Percentiles rank a stretch among this genome's conserved stretches.
Conservation (phyloP, 2,888 invertebrate genomes). For the Mycalesis mineus region DNA sequence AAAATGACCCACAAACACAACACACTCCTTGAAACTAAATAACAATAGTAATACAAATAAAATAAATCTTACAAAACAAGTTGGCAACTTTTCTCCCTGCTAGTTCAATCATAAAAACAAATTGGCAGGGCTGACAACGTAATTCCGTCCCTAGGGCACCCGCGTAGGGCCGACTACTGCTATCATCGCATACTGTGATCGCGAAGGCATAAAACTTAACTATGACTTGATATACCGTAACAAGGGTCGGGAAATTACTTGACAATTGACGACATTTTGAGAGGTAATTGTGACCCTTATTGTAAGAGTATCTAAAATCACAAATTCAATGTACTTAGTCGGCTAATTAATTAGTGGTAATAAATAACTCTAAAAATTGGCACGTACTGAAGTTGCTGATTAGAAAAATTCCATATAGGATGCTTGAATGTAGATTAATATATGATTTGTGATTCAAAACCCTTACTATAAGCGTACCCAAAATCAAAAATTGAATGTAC, state of each 20-base stretch:
- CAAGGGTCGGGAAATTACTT: constrained; percentile 42
- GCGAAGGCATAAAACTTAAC: constrained; percentile 41
- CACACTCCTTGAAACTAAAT: neutral
- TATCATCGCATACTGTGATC: constrained; percentile 16
- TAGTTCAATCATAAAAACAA: constrained; percentile 55
- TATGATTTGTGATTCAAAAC: too few relatives aligned
- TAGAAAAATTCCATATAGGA: neutral
- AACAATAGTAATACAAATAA: constrained; percentile 8
- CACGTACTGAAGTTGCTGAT: neutral
- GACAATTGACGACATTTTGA: constrained; percentile 29
- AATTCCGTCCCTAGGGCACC: constrained; percentile 56
- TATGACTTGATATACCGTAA: constrained; percentile 50
- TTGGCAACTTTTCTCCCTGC: constrained; percentile 22
- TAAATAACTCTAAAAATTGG: neutral
- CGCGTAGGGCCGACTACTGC: constrained; percentile 21
- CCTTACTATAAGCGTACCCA: too few relatives aligned
- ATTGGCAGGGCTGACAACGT: constrained; percentile 63
- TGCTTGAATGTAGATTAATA: neutral
- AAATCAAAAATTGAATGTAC: too few relatives aligned
- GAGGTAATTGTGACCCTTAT: constrained; percentile 28
- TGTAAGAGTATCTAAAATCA: constrained; percentile 5
- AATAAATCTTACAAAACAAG: constrained; percentile 13
- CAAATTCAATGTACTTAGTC: neutral
- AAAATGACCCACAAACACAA: neutral
- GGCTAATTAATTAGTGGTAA: neutral